These are phyloP conservation scores for Ammodytes dubius DNA, from an alignment of 2,113 vertebrate species.

Conservation along the genomic window DNA sequence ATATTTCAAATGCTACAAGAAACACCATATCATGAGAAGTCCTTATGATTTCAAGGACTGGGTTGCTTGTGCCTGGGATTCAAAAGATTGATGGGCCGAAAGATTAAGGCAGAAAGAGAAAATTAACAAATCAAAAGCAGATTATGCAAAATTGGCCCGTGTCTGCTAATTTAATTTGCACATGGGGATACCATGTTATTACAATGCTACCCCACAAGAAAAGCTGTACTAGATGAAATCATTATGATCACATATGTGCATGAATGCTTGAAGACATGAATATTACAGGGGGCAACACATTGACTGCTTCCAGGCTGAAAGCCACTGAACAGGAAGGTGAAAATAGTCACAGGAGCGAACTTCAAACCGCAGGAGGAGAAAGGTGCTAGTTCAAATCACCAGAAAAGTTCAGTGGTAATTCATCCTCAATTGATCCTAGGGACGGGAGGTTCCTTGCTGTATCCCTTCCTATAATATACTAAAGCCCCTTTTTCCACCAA, in stretches of 20 bases:
- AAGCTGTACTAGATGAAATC: neutral
- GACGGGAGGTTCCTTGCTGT: neutral
- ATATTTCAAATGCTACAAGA: slow-evolving; percentile 11
- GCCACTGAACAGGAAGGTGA: neutral
- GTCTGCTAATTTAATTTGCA: slow-evolving; percentile 10
- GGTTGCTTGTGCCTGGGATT: slow-evolving; percentile 28
- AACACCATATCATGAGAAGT: slow-evolving; percentile 20
- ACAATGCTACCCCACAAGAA: neutral
- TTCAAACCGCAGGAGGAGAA: neutral
- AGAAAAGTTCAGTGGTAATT: neutral
- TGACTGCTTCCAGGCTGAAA: neutral
- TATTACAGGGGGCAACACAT: neutral
- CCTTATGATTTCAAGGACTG: neutral
- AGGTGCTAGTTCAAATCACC: neutral
- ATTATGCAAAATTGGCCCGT: slow-evolving; percentile 8
- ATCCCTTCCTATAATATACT: neutral
- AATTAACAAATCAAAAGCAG: slow-evolving; percentile 48
- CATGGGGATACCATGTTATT: neutral
- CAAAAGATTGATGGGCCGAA: slow-evolving; percentile 37
- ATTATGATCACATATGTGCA: neutral
- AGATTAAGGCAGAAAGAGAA: slow-evolving; percentile 41
- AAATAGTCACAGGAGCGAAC: too few relatives aligned
- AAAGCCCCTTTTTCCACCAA: too few relatives aligned
- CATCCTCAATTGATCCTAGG: neutral
- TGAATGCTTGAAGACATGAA: neutral